Evolutionary conservation across 2,113 vertebrate species (phyloP).

Genomic region (Callithrix jacchus): DNA sequence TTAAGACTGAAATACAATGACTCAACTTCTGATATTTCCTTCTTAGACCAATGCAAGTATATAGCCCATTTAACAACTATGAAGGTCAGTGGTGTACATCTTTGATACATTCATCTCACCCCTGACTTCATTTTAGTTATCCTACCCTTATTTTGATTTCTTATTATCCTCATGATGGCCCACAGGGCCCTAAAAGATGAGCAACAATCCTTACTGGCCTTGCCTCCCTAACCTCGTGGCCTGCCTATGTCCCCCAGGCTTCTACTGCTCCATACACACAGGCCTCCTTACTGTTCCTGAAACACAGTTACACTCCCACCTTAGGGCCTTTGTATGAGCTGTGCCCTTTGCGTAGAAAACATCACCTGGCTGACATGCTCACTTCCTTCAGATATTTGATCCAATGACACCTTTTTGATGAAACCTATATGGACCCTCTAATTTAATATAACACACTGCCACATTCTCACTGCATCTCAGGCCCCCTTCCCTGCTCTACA

Average conservation of each 20-base stretch:
- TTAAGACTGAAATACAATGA: not conserved
- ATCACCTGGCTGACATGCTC: not conserved
- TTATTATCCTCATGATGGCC: not conserved
- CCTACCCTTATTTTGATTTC: not conserved
- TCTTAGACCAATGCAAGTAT: not conserved
- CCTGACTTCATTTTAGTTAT: conserved; percentile 20
- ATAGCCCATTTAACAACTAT: not conserved
- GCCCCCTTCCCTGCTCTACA: not conserved
- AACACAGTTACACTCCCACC: not conserved
- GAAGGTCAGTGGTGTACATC: not conserved
- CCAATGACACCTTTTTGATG: not conserved
- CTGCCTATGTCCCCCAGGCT: not conserved
- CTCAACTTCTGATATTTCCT: not conserved
- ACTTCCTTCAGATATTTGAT: not conserved
- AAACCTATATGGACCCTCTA: not conserved
- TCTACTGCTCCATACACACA: not conserved
- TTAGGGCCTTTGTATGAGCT: not conserved
- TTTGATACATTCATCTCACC: not conserved
- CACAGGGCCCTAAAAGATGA: not conserved
- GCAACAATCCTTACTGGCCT: not conserved
- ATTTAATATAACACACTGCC: not conserved
- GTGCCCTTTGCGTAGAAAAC: not conserved
- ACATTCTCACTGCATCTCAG: not conserved
- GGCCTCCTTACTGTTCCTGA: not conserved
- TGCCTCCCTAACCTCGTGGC: not conserved